Evolutionary conservation across 2,888 invertebrate species (phyloP).

Genomic region (Cephus pygmeus): DNA sequence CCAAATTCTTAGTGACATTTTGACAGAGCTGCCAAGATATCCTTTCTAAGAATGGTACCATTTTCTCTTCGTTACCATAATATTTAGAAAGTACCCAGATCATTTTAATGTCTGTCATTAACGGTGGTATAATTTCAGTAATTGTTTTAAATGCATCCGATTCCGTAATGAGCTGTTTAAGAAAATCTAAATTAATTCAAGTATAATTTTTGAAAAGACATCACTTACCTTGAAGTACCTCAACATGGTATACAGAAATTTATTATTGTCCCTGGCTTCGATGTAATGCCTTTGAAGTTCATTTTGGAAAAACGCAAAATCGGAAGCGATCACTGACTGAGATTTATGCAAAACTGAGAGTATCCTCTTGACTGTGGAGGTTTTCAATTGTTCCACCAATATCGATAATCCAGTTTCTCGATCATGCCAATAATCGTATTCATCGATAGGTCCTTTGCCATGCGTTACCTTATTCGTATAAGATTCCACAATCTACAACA

Average conservation of each 20-base stretch:
- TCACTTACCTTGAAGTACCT: slow-evolving; percentile 75
- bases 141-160: slow-evolving; percentile 79
- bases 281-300: slow-evolving; percentile 76
- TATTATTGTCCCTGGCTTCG: slow-evolving; percentile 82
- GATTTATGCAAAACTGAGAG: slow-evolving; percentile 70
- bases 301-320: slow-evolving; percentile 72
- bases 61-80: slow-evolving; percentile 85
- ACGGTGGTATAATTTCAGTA: slow-evolving; percentile 77
- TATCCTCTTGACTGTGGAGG: slow-evolving; percentile 75
- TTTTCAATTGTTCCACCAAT: slow-evolving; percentile 84
- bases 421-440: slow-evolving; percentile 88
- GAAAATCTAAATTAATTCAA: slow-evolving; percentile 22
- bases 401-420: slow-evolving; percentile 82
- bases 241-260: slow-evolving; percentile 80
- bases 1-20: slow-evolving; percentile 78
- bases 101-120: slow-evolving; percentile 88
- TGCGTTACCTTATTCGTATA: slow-evolving; percentile 67
- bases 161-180: slow-evolving; percentile 74
- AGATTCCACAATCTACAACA: slow-evolving; percentile 43
- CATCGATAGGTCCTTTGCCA: slow-evolving; percentile 84
- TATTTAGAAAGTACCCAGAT: slow-evolving; percentile 92
- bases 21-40: slow-evolving; percentile 86
- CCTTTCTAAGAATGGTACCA: slow-evolving; percentile 84
- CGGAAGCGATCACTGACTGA: slow-evolving; percentile 70
- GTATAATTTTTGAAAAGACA: slow-evolving; percentile 4